These are phyloP conservation scores for Centruroides vittatus DNA, from an alignment of 1,140 invertebrate species.

Conservation along the genomic window DNA sequence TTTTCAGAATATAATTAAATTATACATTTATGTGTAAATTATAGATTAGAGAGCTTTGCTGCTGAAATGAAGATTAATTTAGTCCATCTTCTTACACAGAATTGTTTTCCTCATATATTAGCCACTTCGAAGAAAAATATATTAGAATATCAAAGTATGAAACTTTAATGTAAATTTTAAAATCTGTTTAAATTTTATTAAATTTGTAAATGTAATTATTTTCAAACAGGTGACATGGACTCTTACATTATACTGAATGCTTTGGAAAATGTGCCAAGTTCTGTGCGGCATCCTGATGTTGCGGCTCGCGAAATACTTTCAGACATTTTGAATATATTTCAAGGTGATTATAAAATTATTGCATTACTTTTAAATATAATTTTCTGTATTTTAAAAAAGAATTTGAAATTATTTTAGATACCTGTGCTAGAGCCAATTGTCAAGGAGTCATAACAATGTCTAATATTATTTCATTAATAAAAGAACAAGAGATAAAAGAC, in stretches of 20 bases:
- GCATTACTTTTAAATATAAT: not conserved
- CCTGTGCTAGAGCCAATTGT: not conserved
- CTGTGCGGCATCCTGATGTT: conserved; percentile 3
- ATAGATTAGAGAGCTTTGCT: conserved; percentile 12
- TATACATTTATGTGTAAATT: not conserved
- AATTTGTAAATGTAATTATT: no score
- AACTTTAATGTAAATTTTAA: not conserved
- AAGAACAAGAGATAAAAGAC: conserved; percentile 1
- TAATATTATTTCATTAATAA: not conserved
- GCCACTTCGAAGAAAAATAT: not conserved
- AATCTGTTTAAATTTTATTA: no score
- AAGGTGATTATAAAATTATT: not conserved
- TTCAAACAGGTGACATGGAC: not conserved
- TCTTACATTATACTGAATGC: conserved; percentile 3
- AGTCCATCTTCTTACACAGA: conserved; percentile 10
- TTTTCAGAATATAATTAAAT: not conserved
- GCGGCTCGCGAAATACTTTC: conserved; percentile 3
- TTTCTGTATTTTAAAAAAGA: not conserved
- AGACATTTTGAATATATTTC: conserved; percentile 7
- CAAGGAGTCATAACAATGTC: not conserved
- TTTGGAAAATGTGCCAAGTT: not conserved
- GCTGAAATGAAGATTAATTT: conserved; percentile 12
- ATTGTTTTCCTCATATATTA: conserved; percentile 10
- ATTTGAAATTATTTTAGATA: conserved; percentile 1
- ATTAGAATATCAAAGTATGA: not conserved